phyloP scores from a whole-genome alignment of 2,888 invertebrate species.

The Panopea generosa region DNA sequence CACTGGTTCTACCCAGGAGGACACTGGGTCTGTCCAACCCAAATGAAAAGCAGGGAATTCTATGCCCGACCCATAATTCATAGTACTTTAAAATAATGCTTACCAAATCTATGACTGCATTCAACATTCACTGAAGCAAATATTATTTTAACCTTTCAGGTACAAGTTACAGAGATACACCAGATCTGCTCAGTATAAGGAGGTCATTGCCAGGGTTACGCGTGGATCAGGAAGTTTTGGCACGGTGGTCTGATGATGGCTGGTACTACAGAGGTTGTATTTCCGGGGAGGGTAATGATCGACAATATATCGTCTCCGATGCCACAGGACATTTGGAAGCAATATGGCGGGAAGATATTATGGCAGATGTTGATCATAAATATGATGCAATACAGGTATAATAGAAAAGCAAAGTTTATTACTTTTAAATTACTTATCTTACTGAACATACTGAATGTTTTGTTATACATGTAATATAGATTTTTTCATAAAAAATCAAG shows the following conservation, averaged over 20 bases:
- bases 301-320: constrained; percentile 80
- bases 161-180: constrained; percentile 4
- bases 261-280: constrained; percentile 83
- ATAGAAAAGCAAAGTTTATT: no score
- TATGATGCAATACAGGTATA: constrained; percentile 75
- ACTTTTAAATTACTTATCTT: not conserved
- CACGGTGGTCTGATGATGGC: constrained; percentile 84
- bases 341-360: constrained; percentile 81
- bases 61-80: no score
- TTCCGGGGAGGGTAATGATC: constrained; percentile 67
- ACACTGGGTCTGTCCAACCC: no score
- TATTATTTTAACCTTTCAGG: no score
- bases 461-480: no score
- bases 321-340: constrained; percentile 76
- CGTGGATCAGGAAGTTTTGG: constrained; percentile 81
- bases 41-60: no score
- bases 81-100: no score
- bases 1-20: no score
- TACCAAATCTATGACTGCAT: no score
- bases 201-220: constrained; percentile 3
- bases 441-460: not conserved
- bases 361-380: constrained; percentile 78
- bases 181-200: constrained; percentile 1
- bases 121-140: no score
- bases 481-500: no score